Conservation (phyloP, 2,797 vertebrate genomes). For the Poecilia velifera region DNA sequence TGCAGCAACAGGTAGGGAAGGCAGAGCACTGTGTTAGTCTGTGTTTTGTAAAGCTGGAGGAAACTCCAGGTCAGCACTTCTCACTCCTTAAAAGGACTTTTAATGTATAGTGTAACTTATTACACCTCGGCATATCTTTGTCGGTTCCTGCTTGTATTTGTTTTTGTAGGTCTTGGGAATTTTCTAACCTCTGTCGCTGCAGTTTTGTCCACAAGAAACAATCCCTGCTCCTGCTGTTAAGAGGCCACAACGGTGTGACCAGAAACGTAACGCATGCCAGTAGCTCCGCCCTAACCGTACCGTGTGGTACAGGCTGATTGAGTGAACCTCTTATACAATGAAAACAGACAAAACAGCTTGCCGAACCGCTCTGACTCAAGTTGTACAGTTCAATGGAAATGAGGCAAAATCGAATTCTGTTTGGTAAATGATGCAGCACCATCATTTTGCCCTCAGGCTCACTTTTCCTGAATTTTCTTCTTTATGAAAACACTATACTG, state of each 20-base stretch:
- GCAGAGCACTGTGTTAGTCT: not conserved
- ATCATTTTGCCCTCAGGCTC: conserved; percentile 2
- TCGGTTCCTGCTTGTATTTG: not conserved
- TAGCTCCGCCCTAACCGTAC: not conserved
- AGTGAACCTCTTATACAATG: not conserved
- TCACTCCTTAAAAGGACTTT: not conserved
- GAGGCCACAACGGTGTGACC: not conserved
- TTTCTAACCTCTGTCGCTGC: not conserved
- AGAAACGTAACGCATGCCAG: not conserved
- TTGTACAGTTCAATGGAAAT: not conserved
- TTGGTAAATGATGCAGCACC: not conserved
- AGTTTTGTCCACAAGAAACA: not conserved
- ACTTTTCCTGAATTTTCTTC: not conserved
- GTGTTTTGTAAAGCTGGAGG: not conserved
- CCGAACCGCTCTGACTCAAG: not conserved
- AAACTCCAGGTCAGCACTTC: not conserved
- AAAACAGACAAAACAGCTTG: not conserved
- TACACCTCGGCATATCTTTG: not conserved
- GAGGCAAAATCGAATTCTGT: not conserved
- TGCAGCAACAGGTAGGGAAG: not conserved
- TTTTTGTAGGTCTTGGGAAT: not conserved
- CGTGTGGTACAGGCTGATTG: not conserved
- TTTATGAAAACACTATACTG: conserved; percentile 2
- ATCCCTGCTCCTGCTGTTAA: not conserved
- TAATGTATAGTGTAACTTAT: not conserved